phyloP scores from a whole-genome alignment of 2,888 invertebrate genomes.

The Hyppa rectilinea region DNA sequence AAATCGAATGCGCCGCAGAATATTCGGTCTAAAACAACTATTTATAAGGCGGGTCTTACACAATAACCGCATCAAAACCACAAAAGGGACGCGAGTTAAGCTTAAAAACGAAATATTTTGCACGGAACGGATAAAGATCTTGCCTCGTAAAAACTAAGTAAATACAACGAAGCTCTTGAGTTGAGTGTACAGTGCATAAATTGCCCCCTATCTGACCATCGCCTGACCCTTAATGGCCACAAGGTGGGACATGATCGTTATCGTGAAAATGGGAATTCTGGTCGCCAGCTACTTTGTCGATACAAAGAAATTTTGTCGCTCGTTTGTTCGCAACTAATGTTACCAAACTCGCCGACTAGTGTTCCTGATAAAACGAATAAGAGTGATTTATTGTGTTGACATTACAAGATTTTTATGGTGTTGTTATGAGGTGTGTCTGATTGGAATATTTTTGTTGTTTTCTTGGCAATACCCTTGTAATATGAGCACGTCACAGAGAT shows the following conservation, averaged over 20 bases:
- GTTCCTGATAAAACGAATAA: slow-evolving; percentile 63
- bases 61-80: slow-evolving; percentile 64
- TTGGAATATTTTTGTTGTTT: slow-evolving; percentile 49
- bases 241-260: slow-evolving; percentile 88
- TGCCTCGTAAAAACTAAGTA: slow-evolving; percentile 82
- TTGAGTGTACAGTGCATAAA: slow-evolving; percentile 88
- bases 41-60: slow-evolving; percentile 52
- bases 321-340: slow-evolving; percentile 78
- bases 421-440: slow-evolving; percentile 49
- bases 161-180: slow-evolving; percentile 82
- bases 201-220: slow-evolving; percentile 87
- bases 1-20: slow-evolving; percentile 34
- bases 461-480: slow-evolving; percentile 6
- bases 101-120: slow-evolving; percentile 77
- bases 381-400: slow-evolving; percentile 71
- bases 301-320: slow-evolving; percentile 84
- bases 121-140: slow-evolving; percentile 82
- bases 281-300: slow-evolving; percentile 82
- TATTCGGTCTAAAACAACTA: slow-evolving; percentile 44
- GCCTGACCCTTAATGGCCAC: slow-evolving; percentile 87
- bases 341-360: slow-evolving; percentile 68
- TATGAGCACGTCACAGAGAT: slow-evolving; percentile 7
- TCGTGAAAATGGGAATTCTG: slow-evolving; percentile 85
- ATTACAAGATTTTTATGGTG: slow-evolving; percentile 59
- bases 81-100: slow-evolving; percentile 58